A percentile compares a stretch with the other conserved stretches of the same genome.
Conservation (phyloP, 1,140 invertebrate genomes). For the Apis laboriosa region DNA sequence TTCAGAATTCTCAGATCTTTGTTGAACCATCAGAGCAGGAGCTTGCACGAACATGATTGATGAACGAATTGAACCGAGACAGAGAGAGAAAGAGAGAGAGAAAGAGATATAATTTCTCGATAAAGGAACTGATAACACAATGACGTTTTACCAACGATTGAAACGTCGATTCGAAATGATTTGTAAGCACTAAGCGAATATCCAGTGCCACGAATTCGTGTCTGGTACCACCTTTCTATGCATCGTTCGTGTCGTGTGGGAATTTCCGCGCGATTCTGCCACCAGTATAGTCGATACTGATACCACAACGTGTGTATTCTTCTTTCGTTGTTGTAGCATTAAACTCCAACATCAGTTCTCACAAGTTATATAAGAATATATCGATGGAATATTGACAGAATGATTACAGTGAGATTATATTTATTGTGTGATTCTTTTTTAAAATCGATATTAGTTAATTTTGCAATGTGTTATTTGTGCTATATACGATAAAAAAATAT, state of each 20-base stretch:
- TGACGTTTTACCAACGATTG: background rate
- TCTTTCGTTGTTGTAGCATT: background rate
- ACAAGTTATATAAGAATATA: background rate
- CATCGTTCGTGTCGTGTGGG: slow-evolving; percentile 63
- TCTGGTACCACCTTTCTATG: slow-evolving; percentile 72
- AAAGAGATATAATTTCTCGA: background rate
- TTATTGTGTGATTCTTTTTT: background rate
- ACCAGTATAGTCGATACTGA: slow-evolving; percentile 47
- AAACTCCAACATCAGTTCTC: no score
- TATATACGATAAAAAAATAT: no score
- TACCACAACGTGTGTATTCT: slow-evolving; percentile 16
- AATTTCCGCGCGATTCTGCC: slow-evolving; percentile 59
- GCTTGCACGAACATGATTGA: slow-evolving; percentile 77
- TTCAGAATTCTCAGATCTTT: slow-evolving; percentile 73
- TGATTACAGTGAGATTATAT: background rate
- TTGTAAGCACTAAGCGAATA: slow-evolving; percentile 47
- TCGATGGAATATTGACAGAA: no score
- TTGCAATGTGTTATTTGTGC: background rate
- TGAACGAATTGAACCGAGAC: background rate
- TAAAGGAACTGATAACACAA: background rate
- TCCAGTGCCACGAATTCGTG: slow-evolving; percentile 66
- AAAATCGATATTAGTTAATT: background rate
- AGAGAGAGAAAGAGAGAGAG: background rate
- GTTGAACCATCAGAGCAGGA: slow-evolving; percentile 50
- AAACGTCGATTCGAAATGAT: slow-evolving; percentile 9